phyloP scores from a whole-genome alignment of 2,797 vertebrate genomes.

The Chiloscyllium punctatum region DNA sequence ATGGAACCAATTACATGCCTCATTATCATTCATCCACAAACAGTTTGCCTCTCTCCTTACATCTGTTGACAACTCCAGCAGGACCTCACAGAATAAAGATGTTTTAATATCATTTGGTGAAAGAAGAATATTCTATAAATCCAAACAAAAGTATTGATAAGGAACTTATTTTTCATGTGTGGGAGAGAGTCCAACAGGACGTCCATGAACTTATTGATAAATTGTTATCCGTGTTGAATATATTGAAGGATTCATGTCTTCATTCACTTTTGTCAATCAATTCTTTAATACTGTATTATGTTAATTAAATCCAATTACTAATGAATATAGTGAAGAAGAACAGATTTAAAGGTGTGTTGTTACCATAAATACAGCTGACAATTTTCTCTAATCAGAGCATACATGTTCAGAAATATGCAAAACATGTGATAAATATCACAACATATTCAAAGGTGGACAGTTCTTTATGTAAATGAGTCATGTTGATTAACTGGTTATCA shows the following conservation, averaged over 20 bases:
- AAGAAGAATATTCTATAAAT: background rate
- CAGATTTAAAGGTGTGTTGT: background rate
- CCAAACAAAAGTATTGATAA: background rate
- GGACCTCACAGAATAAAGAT: background rate
- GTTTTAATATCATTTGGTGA: background rate
- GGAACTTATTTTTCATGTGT: background rate
- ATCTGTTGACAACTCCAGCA: background rate
- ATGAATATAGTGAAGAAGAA: background rate
- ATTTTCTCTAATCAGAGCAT: background rate
- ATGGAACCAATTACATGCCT: background rate
- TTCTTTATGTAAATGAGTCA: background rate
- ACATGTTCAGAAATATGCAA: background rate
- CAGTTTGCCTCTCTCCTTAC: background rate
- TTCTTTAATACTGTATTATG: background rate
- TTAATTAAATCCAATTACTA: background rate
- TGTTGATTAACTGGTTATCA: background rate
- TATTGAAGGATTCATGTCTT: background rate
- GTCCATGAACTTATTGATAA: background rate
- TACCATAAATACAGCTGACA: background rate
- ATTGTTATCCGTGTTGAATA: background rate
- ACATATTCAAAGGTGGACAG: background rate
- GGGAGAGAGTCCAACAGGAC: background rate
- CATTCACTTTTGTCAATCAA: background rate
- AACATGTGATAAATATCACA: background rate
- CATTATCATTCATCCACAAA: background rate